Conservation (phyloP, 2,113 vertebrate genomes). For the Calypte anna region DNA sequence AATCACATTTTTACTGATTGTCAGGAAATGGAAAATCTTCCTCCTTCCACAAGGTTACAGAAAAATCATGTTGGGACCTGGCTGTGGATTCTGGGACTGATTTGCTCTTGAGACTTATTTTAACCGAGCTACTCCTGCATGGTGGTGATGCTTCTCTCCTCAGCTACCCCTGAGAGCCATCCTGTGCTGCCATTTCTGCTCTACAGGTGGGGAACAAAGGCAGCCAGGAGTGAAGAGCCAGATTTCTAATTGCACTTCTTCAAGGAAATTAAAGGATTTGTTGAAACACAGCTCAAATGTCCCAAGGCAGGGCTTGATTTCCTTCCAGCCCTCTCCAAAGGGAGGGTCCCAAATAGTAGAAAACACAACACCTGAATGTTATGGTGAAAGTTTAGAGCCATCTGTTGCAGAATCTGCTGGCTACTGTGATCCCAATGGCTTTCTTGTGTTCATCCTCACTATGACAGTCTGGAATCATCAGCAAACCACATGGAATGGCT, state of each 20-base stretch:
- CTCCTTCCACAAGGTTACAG: background rate
- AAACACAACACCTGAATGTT: slow-evolving; percentile 1
- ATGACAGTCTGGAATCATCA: background rate
- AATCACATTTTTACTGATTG: slow-evolving; percentile 12
- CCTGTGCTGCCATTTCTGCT: background rate
- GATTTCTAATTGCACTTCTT: background rate
- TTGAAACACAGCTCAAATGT: slow-evolving; percentile 1
- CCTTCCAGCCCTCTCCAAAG: slow-evolving; percentile 9
- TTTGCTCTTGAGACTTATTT: background rate
- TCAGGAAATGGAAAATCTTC: background rate
- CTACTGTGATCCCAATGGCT: background rate
- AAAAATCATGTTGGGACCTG: background rate
- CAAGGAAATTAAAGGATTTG: slow-evolving; percentile 20
- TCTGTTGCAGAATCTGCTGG: background rate
- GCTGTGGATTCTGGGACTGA: background rate
- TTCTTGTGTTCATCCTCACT: background rate
- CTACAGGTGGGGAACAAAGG: background rate
- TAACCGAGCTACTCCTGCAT: background rate
- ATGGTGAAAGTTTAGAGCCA: background rate
- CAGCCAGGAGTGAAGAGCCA: background rate
- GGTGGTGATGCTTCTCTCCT: background rate
- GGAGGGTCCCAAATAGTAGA: background rate
- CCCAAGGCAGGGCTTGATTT: background rate
- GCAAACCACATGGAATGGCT: background rate
- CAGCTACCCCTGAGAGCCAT: background rate